A percentile compares a stretch with the other conserved stretches of the same genome.
Evolutionary conservation across 2,888 invertebrate genomes (phyloP).

Genomic region (Auanema freiburgensis): DNA sequence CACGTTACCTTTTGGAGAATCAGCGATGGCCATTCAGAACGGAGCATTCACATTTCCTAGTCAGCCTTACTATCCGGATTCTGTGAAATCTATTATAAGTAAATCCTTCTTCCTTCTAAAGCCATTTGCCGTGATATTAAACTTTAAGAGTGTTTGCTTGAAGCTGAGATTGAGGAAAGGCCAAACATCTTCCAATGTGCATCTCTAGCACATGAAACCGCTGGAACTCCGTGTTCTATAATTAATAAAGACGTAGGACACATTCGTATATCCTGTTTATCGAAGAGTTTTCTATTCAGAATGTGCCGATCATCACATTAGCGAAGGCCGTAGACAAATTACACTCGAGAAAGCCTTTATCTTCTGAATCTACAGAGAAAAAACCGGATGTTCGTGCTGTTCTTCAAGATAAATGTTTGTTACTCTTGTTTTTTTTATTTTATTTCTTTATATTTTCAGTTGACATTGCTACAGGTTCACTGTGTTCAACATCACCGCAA

Average conservation of each 20-base stretch:
- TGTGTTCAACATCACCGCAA: neutral
- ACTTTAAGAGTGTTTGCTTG: slow-evolving; percentile 77
- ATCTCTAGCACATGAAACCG: slow-evolving; percentile 66
- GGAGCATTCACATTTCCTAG: slow-evolving; percentile 84
- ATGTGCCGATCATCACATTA: neutral
- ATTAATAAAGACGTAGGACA: slow-evolving; percentile 67
- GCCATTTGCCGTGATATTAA: slow-evolving; percentile 1
- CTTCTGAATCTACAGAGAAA: no score
- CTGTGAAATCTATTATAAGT: slow-evolving; percentile 78
- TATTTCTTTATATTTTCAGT: no score
- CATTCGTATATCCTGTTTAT: neutral
- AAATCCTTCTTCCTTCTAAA: slow-evolving; percentile 62
- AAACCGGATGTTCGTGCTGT: no score
- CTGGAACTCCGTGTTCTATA: slow-evolving; percentile 65
- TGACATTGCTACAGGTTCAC: no score
- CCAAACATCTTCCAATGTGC: slow-evolving; percentile 77
- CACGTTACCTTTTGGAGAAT: slow-evolving; percentile 85
- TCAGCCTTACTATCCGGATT: slow-evolving; percentile 74
- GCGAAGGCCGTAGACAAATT: no score
- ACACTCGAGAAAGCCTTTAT: no score
- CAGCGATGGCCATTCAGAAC: slow-evolving; percentile 86
- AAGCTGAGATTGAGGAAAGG: slow-evolving; percentile 79
- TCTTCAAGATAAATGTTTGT: no score
- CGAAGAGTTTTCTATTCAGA: slow-evolving; percentile 4
- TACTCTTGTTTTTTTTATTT: no score